Evolutionary conservation across 2,113 vertebrate genomes (phyloP), one percentile per base, ranked within the genome.

Genomic region (Pachypanchax playfairii): DNA sequence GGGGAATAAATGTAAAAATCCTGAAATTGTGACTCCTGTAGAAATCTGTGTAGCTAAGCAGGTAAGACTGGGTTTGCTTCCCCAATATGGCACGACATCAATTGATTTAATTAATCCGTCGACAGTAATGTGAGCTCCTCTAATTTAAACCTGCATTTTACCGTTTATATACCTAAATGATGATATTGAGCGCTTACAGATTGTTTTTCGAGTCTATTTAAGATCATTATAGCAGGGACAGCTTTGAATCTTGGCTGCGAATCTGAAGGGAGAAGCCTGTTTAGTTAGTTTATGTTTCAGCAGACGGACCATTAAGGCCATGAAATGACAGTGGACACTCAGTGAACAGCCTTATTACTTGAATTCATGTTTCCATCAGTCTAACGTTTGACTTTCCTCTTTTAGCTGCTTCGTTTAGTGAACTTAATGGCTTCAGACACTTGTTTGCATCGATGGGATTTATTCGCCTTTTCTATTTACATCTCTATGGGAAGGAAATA

Each of bases 381-480:
- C 86, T 82, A 83, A 73, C 64, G 57, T 73, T 33, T 78, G 47
- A 80, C 75, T 88, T 73, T 85, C 60, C 62, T 67, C 59, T 75
- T 77, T 53, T 54, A 82, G 75, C 48, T 29, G 28, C 63, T 76
- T 56, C 63, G 31, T 80, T 74, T 54, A 24, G 48, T 77, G 50
- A 79, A 76, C 80, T 76, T 73, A 85, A 91, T 91, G 90, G 89
- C 87, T 89, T 89, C 83, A 80, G 87, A 91, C 88, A 91, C 89
- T 86, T 91, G 89, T 88, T 89, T 91, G 87, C 84, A 77, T 87
- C 62, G n/a, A 66, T 85, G 85, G 82, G 63, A 71, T 84, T 67
- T 82, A 61, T 85, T 77, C 61, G 63, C 46, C 64, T 65, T 62
- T 54, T 77, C 77, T 82, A 74, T 82, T 70, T 75, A 46, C 71